phyloP scores from a whole-genome alignment of 2,113 vertebrate genomes.

The Chaetura pelagica region DNA sequence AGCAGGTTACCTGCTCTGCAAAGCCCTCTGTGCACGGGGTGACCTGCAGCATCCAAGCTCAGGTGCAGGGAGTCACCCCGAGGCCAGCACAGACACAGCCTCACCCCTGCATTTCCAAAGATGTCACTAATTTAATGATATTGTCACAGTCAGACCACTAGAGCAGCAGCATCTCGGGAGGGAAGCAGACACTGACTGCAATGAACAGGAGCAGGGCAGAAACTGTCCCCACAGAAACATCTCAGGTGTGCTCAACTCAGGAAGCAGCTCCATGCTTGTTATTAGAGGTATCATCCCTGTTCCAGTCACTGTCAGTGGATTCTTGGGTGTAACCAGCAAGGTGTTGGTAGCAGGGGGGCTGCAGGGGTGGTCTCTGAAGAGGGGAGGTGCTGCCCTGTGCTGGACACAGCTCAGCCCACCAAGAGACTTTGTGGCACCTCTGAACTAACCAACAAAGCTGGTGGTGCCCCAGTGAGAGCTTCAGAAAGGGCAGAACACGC shows the following conservation, averaged over 20 bases:
- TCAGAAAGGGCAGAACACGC: background rate
- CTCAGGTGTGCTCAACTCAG: background rate
- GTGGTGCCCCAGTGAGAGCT: background rate
- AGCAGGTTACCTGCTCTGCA: background rate
- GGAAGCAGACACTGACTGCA: rapidly evolving
- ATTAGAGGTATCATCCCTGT: rapidly evolving
- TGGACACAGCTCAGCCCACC: background rate
- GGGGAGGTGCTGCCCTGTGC: background rate
- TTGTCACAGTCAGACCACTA: too few species aligned
- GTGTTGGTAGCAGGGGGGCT: background rate
- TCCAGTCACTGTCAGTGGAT: background rate
- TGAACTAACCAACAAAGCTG: background rate
- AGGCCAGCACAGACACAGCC: too few species aligned
- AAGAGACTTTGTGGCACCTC: background rate
- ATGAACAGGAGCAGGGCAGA: background rate
- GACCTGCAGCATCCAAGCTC: too few species aligned
- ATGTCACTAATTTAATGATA: too few species aligned
- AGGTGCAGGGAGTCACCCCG: too few species aligned
- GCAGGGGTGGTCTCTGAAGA: too few species aligned
- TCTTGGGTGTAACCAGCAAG: background rate
- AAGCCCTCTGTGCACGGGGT: too few species aligned
- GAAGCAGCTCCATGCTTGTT: background rate
- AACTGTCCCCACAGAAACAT: background rate
- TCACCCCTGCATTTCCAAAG: too few species aligned
- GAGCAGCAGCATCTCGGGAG: too few species aligned